These are phyloP conservation scores for Eristalis tenax DNA, from an alignment of 2,888 invertebrate species.

Conservation along the genomic window DNA sequence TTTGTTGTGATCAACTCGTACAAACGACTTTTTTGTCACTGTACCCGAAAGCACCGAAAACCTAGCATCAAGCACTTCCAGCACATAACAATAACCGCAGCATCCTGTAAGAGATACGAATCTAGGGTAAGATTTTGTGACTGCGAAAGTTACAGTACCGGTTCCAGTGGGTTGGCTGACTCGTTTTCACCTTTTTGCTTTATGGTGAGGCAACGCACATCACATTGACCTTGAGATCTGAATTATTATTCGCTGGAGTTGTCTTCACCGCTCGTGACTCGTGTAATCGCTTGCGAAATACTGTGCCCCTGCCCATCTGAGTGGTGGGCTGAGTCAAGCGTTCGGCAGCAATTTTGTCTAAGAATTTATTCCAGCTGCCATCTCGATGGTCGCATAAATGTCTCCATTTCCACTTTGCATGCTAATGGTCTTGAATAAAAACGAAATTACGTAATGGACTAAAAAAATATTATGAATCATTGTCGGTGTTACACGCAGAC, in stretches of 20 bases:
- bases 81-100: not conserved
- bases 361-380: constrained; percentile 41
- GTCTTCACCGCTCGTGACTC: constrained; percentile 5
- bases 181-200: constrained; percentile 11
- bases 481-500: not conserved
- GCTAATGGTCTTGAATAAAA: constrained; percentile 15
- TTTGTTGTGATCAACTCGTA: not conserved
- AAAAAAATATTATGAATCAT: constrained; percentile 46
- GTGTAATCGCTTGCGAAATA: constrained; percentile 4
- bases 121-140: not conserved
- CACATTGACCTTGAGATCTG: constrained; percentile 28
- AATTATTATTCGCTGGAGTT: constrained; percentile 19
- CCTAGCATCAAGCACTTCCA: not conserved
- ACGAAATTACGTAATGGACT: constrained; percentile 35
- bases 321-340: not conserved
- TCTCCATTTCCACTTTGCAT: constrained; percentile 40
- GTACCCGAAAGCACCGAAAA: no score
- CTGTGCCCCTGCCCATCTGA: not conserved
- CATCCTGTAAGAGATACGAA: not conserved
- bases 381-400: constrained; percentile 19
- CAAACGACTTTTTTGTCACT: not conserved
- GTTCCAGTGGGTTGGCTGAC: constrained; percentile 3
- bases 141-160: constrained; percentile 24
- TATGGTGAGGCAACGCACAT: constrained; percentile 3
- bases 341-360: not conserved